phyloP scores from a whole-genome alignment of 2,888 invertebrate species.

The Yponomeuta cagnagella region DNA sequence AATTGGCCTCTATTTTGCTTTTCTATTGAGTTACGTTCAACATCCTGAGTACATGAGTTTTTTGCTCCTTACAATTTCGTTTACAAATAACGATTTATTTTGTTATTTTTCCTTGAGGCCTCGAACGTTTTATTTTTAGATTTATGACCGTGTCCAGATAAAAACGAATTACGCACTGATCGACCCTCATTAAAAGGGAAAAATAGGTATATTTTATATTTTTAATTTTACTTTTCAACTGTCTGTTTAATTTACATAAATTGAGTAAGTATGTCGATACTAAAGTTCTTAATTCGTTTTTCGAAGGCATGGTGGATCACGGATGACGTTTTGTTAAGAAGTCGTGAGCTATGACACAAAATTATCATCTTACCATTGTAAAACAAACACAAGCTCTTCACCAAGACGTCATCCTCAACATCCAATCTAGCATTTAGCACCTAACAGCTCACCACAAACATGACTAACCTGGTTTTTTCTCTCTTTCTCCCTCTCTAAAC shows the following conservation, averaged over 20 bases:
- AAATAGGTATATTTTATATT: too few species aligned
- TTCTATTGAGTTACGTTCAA: neutral
- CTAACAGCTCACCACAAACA: constrained; percentile 38
- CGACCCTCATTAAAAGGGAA: neutral
- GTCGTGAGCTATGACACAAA: neutral
- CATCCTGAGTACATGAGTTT: neutral
- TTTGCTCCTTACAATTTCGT: neutral
- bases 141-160: neutral
- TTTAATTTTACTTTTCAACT: neutral
- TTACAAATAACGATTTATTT: neutral
- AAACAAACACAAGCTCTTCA: neutral
- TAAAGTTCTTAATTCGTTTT: too few species aligned
- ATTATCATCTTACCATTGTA: neutral
- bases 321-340: neutral
- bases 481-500: constrained; percentile 52
- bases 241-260: neutral
- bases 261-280: too few species aligned
- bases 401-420: constrained; percentile 4
- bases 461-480: constrained; percentile 54
- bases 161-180: neutral
- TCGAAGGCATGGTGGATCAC: neutral
- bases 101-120: neutral
- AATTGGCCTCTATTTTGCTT: constrained; percentile 33
- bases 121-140: constrained; percentile 5
- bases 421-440: constrained; percentile 8